Evolutionary conservation across 2,113 vertebrate genomes (phyloP), one percentile per base, ranked within the genome.

Genomic region (Dasyprocta punctata): DNA sequence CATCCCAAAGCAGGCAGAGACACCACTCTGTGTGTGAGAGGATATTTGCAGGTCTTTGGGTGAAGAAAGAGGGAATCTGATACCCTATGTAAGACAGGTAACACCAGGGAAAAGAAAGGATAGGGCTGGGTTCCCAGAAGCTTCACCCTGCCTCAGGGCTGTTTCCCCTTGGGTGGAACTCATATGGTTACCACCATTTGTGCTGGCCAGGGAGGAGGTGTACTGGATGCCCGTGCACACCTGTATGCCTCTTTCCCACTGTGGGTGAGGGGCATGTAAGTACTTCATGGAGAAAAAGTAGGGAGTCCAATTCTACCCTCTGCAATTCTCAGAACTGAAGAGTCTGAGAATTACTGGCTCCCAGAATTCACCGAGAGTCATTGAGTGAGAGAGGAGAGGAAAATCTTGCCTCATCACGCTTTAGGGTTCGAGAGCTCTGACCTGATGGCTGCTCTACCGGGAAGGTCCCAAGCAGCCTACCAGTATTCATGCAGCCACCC

Each of bases 271-370:
- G 61, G 7, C 26, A 52, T 56, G 71, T 22, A 90, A 82, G 83
- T 87, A 90, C n/a, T 92, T 90, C 36, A 93, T 38, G 12, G 44
- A 96, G 88, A 41, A 90, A 93, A 90, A 97, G 26, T 38, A 26
- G 83, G 44, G 65, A 89, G 56, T 69, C 63, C 8, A 44, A 75
- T 36, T 47, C 28, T 24, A 56, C 2, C 36, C 61, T 28, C 44
- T 17, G 73, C 24, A 87, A 94, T 92, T 96, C 77, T 84, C n/a
- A 84, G 96, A 97, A 92, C 86, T 1, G 5, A 93, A 88, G 49
- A 98, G 54, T 89, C 91, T 94, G 78, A 97, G 95, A 94, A 90
- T 90, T n/a, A n/a, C 63, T 86, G 92, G 83, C 71, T 96, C 88
- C 67, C 82, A 92, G 88, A 94, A 94, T 82, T 61, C 71, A 96